Percentiles rank a stretch among this genome's conserved stretches.
phyloP scores from a whole-genome alignment of 92 coral and sea anemone species.

The Epizoanthus fatuus region DNA sequence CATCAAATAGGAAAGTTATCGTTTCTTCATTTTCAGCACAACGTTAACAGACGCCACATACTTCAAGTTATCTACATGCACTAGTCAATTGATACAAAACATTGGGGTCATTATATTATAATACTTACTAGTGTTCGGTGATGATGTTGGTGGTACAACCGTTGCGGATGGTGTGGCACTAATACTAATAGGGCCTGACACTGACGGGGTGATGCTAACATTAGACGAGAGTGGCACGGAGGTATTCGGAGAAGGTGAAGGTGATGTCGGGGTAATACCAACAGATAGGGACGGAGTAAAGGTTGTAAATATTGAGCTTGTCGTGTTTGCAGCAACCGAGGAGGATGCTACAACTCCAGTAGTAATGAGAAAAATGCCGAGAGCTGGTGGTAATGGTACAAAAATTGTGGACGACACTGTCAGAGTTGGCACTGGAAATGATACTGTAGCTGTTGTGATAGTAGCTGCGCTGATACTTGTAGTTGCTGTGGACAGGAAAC shows the following conservation, averaged over 20 bases:
- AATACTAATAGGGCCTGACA: neutral
- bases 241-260: no score
- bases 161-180: conserved; percentile 5
- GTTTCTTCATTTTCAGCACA: no score
- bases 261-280: no score
- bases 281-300: neutral
- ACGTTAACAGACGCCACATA: no score
- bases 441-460: neutral
- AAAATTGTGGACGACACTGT: conserved; percentile 22
- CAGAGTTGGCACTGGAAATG: neutral
- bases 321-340: neutral
- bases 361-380: neutral
- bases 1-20: no score
- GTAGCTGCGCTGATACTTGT: neutral
- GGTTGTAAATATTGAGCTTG: conserved; percentile 1
- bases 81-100: no score
- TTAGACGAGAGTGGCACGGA: neutral
- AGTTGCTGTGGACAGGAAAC: neutral
- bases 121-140: conserved; percentile 15
- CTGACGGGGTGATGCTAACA: conserved; percentile 16
- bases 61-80: no score
- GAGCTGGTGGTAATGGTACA: neutral
- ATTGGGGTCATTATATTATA: neutral
- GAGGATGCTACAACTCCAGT: neutral
- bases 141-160: neutral